Conservation (phyloP, 37 sponge, comb jelly and placozoan species). For the Mnemiopsis leidyi region DNA sequence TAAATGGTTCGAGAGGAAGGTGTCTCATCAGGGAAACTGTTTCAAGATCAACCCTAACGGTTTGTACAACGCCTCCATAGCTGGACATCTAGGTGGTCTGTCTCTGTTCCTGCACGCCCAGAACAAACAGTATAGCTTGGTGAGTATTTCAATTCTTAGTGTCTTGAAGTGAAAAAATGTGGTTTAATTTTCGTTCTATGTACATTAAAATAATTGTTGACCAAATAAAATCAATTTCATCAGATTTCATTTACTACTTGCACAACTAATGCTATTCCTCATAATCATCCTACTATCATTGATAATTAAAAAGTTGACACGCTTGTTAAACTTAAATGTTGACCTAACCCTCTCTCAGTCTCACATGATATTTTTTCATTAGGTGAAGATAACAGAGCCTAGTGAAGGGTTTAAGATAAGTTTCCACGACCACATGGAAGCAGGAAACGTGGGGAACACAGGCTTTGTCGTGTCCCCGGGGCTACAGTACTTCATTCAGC, state of each 20-base stretch:
- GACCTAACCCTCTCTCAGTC: too few species aligned
- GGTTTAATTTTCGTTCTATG: too few species aligned
- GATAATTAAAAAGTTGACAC: too few species aligned
- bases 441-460: neutral
- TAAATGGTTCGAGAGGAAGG: neutral
- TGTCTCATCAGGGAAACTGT: constrained; percentile 17
- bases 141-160: too few species aligned
- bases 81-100: constrained; percentile 7
- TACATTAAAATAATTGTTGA: too few species aligned
- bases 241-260: too few species aligned
- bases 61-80: neutral
- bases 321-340: too few species aligned
- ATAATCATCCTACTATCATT: too few species aligned
- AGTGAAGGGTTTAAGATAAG: constrained; percentile 52
- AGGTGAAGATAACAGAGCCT: neutral
- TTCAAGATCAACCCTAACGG: constrained; percentile 51
- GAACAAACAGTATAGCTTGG: neutral
- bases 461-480: constrained; percentile 26
- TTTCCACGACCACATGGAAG: constrained; percentile 11
- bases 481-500: constrained; percentile 21
- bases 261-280: too few species aligned
- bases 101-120: neutral
- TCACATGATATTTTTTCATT: too few species aligned
- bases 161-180: too few species aligned
- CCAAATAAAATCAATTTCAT: too few species aligned